phyloP scores from a whole-genome alignment of 2,797 vertebrate species.

The Graptemys geographica region DNA sequence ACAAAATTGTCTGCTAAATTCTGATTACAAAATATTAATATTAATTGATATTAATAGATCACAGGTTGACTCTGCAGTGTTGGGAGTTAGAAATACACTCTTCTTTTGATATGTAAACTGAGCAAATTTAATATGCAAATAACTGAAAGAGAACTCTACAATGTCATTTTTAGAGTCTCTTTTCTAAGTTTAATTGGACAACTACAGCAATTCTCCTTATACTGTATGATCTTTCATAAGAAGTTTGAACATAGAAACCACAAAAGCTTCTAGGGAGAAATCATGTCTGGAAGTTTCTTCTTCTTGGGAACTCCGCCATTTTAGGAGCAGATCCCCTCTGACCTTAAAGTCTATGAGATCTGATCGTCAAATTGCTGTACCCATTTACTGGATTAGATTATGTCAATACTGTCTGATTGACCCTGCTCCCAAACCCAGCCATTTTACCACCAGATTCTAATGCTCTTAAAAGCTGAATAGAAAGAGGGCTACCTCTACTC shows the following conservation, averaged over 20 bases:
- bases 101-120: neutral
- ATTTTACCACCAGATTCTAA: neutral
- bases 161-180: neutral
- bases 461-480: neutral
- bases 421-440: neutral
- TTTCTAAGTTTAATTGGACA: neutral
- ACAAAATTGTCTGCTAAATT: neutral
- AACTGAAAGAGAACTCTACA: neutral
- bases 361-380: neutral
- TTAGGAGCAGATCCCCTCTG: neutral
- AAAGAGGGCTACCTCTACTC: neutral
- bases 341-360: no score
- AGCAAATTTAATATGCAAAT: neutral
- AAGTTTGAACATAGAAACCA: neutral
- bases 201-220: neutral
- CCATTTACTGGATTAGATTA: neutral
- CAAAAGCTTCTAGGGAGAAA: neutral
- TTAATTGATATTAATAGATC: neutral
- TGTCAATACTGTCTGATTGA: neutral
- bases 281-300: neutral
- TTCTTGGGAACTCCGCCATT: neutral
- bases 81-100: neutral
- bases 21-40: neutral
- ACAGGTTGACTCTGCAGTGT: neutral
- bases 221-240: neutral